Evolutionary conservation across 2,797 vertebrate genomes (phyloP).

Genomic region (Limnodromus scolopaceus): DNA sequence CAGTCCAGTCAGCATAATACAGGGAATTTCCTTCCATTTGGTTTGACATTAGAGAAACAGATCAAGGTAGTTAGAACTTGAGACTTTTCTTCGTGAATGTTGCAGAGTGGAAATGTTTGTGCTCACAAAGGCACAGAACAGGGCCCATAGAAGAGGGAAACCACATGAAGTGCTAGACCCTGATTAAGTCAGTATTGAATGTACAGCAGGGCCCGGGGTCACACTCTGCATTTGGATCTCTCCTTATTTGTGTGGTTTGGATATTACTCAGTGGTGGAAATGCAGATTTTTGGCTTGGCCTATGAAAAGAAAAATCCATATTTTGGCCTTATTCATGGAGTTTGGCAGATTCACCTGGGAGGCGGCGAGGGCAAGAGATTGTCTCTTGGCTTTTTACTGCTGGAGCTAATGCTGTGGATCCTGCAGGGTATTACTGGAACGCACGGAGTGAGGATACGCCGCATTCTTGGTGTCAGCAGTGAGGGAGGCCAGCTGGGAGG

Average conservation of each 20-base stretch:
- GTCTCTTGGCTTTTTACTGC: not conserved
- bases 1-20: not conserved
- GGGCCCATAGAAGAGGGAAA: not conserved
- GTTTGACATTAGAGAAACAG: not conserved
- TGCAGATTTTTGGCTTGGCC: not conserved
- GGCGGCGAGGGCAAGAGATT: not conserved
- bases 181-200: accelerated
- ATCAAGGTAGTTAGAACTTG: not conserved
- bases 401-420: not conserved
- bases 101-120: not conserved
- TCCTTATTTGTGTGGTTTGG: not conserved
- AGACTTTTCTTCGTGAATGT: not conserved
- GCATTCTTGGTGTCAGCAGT: constrained; percentile 85
- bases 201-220: not conserved
- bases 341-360: not conserved
- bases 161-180: not conserved
- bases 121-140: not conserved
- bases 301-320: not conserved
- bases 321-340: not conserved
- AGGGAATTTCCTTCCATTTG: not conserved
- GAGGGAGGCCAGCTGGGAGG: constrained; percentile 87
- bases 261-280: not conserved
- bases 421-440: not conserved
- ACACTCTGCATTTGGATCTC: not conserved
- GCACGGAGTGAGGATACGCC: not conserved